A percentile compares a stretch with the other conserved stretches of the same genome.
These are phyloP conservation scores for Lasioglossum baleicum DNA, from an alignment of 1,140 invertebrate species.

Conservation along the genomic window DNA sequence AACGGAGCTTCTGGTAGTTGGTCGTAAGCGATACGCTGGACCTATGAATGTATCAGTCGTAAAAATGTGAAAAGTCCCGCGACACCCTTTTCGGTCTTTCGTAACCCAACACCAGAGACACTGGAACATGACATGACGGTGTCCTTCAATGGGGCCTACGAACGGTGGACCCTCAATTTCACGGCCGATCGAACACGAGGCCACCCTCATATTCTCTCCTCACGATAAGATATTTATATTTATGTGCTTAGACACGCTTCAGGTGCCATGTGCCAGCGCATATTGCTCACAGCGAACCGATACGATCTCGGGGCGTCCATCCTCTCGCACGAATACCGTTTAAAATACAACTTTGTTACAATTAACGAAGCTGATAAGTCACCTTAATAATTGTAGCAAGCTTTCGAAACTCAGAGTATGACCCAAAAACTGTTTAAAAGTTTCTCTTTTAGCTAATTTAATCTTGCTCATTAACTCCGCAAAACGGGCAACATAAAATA, in stretches of 20 bases:
- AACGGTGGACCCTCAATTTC: conserved; percentile 67
- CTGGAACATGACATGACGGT: conserved; percentile 6
- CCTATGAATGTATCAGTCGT: no score
- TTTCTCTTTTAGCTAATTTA: no score
- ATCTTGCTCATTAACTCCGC: no score
- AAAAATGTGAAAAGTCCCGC: neutral
- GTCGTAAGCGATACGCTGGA: neutral
- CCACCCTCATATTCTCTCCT: conserved; percentile 27
- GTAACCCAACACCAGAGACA: conserved; percentile 5
- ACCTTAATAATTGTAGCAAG: no score
- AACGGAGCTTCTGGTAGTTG: neutral
- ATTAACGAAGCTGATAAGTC: no score
- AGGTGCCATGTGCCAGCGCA: conserved; percentile 17
- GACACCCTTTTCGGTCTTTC: neutral
- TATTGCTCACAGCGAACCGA: neutral
- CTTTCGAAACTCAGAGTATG: neutral
- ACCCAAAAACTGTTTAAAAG: neutral
- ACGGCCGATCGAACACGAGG: conserved; percentile 57
- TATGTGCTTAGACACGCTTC: conserved; percentile 64
- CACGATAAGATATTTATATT: conserved; percentile 65
- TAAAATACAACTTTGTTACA: neutral
- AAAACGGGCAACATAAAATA: no score
- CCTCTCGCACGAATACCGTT: no score
- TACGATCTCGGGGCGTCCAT: neutral
- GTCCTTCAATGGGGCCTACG: neutral